phyloP scores from a whole-genome alignment of 1,140 invertebrate genomes.

The Thalassaphorura encarpata region DNA sequence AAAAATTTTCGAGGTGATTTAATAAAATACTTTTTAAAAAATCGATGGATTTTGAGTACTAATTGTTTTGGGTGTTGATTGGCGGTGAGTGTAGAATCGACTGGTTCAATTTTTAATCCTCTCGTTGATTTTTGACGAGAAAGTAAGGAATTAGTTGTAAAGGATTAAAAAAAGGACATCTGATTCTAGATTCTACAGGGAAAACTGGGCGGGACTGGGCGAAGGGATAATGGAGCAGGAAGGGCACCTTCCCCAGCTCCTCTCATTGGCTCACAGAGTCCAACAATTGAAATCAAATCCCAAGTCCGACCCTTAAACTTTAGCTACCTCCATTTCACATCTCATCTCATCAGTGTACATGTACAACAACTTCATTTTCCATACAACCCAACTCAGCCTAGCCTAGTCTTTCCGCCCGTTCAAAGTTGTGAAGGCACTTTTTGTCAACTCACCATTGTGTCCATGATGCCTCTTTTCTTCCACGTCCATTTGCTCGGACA shows the following conservation, averaged over 20 bases:
- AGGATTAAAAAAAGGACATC: not conserved
- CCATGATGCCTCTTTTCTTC: too few relatives aligned
- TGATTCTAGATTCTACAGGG: not conserved
- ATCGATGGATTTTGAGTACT: too few relatives aligned
- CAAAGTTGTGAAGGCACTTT: too few relatives aligned
- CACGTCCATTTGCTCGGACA: not conserved
- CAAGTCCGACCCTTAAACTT: not conserved
- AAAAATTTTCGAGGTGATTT: too few relatives aligned
- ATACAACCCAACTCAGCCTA: too few relatives aligned
- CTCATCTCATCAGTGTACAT: not conserved
- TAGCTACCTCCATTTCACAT: not conserved
- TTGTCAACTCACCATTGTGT: too few relatives aligned
- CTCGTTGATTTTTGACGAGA: slow-evolving; percentile 31
- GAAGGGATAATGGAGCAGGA: not conserved
- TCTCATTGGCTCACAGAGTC: slow-evolving; percentile 2
- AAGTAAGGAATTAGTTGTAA: not conserved
- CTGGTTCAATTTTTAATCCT: slow-evolving; percentile 22
- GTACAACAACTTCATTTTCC: not conserved
- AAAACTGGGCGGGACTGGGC: not conserved
- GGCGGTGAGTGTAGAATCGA: not conserved
- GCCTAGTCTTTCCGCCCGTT: too few relatives aligned
- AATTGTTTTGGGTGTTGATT: too few relatives aligned
- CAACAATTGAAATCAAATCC: not conserved
- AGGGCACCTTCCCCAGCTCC: not conserved
- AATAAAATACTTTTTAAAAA: too few relatives aligned